Conservation (phyloP, 2,797 vertebrate species). For the Lithobates sylvaticus region DNA sequence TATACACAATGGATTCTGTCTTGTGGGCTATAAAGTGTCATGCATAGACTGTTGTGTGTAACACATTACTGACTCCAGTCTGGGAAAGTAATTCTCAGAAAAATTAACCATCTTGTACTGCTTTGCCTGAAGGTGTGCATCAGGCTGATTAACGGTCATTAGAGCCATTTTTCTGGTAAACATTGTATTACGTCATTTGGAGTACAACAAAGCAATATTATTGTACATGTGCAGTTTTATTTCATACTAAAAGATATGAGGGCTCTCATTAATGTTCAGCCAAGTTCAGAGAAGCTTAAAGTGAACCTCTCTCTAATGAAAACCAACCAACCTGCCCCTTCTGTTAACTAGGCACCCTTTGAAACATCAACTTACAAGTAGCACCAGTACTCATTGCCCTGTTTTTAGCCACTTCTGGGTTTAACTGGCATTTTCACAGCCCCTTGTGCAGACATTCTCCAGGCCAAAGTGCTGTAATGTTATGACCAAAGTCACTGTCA, state of each 20-base stretch:
- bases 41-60: conserved; percentile 47
- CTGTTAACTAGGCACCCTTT: too few relatives aligned
- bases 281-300: too few relatives aligned
- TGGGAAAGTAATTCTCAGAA: conserved; percentile 17
- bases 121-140: conserved; percentile 38
- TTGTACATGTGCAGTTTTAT: conserved; percentile 33
- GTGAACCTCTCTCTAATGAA: too few relatives aligned
- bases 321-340: too few relatives aligned
- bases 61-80: conserved; percentile 55
- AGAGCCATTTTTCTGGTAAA: conserved; percentile 41
- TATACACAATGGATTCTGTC: conserved; percentile 13
- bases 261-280: conserved; percentile 6
- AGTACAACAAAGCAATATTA: conserved; percentile 32
- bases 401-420: too few relatives aligned
- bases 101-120: conserved; percentile 19
- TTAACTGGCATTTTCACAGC: too few relatives aligned
- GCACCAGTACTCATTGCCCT: too few relatives aligned
- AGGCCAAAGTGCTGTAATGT: too few relatives aligned
- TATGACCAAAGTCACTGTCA: too few relatives aligned
- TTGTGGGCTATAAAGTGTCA: conserved; percentile 60
- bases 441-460: too few relatives aligned
- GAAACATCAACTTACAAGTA: too few relatives aligned
- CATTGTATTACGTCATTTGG: background rate
- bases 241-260: conserved; percentile 17
- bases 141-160: conserved; percentile 36